phyloP scores from a whole-genome alignment of 2,113 vertebrate species.

The Tragulus kanchil region DNA sequence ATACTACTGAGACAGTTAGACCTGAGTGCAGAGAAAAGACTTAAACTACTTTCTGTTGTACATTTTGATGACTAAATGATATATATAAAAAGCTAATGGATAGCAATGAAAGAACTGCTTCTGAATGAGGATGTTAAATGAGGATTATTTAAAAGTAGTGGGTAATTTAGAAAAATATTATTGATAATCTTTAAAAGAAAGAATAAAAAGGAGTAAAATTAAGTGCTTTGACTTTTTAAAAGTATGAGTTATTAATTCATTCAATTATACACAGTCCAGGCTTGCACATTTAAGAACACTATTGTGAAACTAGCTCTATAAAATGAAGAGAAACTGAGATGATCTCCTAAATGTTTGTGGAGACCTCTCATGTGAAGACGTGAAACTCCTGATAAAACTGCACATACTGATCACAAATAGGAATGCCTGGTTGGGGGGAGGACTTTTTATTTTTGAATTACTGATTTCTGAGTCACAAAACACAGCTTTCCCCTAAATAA shows the following conservation, averaged over 20 bases:
- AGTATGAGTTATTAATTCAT: constrained; percentile 44
- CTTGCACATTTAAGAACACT: neutral
- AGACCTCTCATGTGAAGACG: neutral
- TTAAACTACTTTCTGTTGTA: neutral
- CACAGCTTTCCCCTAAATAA: neutral
- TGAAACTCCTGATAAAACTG: neutral
- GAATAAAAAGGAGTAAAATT: constrained; percentile 52
- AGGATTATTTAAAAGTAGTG: constrained; percentile 45
- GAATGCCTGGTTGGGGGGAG: neutral
- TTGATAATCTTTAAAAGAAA: constrained; percentile 63
- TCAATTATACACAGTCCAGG: neutral
- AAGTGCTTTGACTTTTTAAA: constrained; percentile 51
- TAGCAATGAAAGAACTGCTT: constrained; percentile 5
- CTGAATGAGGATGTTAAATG: constrained; percentile 43
- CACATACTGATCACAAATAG: neutral
- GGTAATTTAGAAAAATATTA: constrained; percentile 35
- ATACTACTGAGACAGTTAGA: neutral
- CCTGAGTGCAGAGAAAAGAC: neutral
- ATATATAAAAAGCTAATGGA: constrained; percentile 51
- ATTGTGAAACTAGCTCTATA: constrained; percentile 4
- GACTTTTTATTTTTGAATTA: constrained; percentile 32
- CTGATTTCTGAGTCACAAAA: constrained; percentile 26
- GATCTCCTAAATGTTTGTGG: neutral
- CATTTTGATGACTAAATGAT: neutral
- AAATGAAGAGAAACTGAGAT: neutral